Evolutionary conservation across 2,113 vertebrate genomes (phyloP).

Genomic region (Eublepharis macularius): DNA sequence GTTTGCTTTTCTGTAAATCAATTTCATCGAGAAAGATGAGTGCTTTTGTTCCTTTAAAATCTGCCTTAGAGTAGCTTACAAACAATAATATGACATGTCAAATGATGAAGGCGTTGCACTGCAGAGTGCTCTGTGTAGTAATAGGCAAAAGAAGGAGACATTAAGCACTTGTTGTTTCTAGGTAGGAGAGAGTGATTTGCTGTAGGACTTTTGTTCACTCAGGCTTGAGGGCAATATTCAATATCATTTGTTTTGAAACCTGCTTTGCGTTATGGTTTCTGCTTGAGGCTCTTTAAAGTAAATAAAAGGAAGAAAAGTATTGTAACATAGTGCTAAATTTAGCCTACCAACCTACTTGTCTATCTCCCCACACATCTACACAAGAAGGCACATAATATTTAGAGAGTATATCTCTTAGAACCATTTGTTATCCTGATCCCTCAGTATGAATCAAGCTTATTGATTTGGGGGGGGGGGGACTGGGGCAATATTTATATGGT

Average conservation of each 20-base stretch:
- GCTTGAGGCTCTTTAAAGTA: background rate
- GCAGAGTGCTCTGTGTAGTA: background rate
- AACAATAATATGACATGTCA: background rate
- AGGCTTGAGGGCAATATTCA: background rate
- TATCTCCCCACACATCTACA: background rate
- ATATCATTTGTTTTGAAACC: background rate
- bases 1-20: slow-evolving; percentile 32
- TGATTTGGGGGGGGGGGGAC: background rate
- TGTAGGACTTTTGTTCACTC: background rate
- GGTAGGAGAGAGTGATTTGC: background rate
- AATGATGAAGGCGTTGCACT: background rate
- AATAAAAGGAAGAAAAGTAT: background rate
- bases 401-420: background rate
- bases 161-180: slow-evolving; percentile 3
- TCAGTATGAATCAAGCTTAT: background rate
- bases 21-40: background rate
- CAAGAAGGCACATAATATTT: background rate
- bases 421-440: background rate
- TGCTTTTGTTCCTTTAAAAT: background rate
- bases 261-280: slow-evolving; percentile 5
- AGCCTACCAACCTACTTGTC: background rate
- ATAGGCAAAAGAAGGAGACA: background rate
- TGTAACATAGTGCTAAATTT: background rate
- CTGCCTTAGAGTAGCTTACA: background rate
- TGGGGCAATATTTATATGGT: background rate